Evolutionary conservation across 1,140 invertebrate species (phyloP).

Genomic region (Calliopsis andreniformis): DNA sequence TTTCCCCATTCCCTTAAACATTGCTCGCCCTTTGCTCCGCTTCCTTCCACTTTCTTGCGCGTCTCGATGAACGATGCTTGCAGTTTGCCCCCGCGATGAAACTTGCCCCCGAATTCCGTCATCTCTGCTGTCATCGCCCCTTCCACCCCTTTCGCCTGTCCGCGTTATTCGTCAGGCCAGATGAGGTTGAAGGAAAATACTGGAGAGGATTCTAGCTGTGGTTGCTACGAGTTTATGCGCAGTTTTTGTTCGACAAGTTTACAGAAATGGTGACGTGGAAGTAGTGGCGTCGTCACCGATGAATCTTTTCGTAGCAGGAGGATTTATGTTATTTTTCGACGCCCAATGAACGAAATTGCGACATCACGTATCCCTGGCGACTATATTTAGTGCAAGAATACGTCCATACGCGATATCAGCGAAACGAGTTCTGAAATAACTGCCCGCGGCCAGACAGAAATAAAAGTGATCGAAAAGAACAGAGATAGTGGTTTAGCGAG

Average conservation of each 20-base stretch:
- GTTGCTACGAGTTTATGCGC: no score
- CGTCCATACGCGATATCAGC: constrained; percentile 20
- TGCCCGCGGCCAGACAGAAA: constrained; percentile 36
- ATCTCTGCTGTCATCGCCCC: background rate
- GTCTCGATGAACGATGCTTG: constrained; percentile 46
- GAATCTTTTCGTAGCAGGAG: background rate
- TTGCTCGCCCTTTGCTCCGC: background rate
- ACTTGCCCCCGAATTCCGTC: constrained; percentile 43
- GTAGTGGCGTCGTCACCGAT: background rate
- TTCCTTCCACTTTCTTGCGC: constrained; percentile 42
- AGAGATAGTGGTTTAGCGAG: constrained; percentile 4
- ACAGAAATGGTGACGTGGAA: background rate
- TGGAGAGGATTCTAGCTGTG: no score
- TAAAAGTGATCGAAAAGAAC: constrained; percentile 34
- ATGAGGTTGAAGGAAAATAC: constrained; percentile 1
- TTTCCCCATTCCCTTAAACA: constrained; percentile 5
- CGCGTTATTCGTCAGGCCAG: constrained; percentile 45
- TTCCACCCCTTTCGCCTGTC: constrained; percentile 6
- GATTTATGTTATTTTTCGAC: constrained; percentile 17
- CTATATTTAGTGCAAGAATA: constrained; percentile 21
- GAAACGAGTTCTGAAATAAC: constrained; percentile 40
- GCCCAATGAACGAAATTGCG: constrained; percentile 25
- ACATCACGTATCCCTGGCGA: background rate
- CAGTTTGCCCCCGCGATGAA: constrained; percentile 51
- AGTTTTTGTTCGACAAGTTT: background rate